A percentile compares a stretch with the other conserved stretches of the same genome.
Conservation (phyloP, 1,140 invertebrate species). For the Hyposmocoma kahamanoa region DNA sequence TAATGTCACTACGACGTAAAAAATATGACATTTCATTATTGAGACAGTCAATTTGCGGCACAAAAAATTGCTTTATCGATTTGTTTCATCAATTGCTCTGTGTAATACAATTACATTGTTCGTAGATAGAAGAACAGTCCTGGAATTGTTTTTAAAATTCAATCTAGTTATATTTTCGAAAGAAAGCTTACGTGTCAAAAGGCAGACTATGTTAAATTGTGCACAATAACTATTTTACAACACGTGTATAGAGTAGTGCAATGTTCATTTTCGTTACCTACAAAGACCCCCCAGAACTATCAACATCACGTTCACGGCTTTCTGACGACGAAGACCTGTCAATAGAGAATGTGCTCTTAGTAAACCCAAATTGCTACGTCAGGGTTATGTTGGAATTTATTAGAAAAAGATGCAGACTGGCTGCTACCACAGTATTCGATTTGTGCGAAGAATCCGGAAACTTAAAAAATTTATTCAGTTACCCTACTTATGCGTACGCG, state of each 20-base stretch:
- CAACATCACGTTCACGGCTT: conserved; percentile 8
- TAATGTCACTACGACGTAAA: no score
- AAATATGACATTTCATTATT: no score
- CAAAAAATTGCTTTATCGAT: no score
- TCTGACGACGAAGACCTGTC: conserved; percentile 32
- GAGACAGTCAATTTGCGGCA: no score
- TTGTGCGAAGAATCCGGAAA: conserved; percentile 39
- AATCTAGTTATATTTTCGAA: no score
- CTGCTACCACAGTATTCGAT: conserved; percentile 44
- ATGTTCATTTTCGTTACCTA: conserved; percentile 49
- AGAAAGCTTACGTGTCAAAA: no score
- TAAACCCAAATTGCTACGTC: conserved; percentile 49
- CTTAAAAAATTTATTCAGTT: conserved; percentile 35
- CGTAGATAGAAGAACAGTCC: no score
- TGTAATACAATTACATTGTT: no score
- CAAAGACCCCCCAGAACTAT: conserved; percentile 47
- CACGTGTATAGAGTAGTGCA: neutral
- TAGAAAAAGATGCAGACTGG: conserved; percentile 43
- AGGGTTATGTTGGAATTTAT: conserved; percentile 58
- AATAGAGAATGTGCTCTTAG: conserved; percentile 40
- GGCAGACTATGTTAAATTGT: no score
- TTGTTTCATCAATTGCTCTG: no score
- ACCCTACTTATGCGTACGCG: conserved; percentile 40
- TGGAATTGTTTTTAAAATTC: no score
- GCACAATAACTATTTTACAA: no score